Evolutionary conservation across 2,113 vertebrate genomes (phyloP), one percentile per base, ranked within the genome.

Genomic region (Gobio gobio): DNA sequence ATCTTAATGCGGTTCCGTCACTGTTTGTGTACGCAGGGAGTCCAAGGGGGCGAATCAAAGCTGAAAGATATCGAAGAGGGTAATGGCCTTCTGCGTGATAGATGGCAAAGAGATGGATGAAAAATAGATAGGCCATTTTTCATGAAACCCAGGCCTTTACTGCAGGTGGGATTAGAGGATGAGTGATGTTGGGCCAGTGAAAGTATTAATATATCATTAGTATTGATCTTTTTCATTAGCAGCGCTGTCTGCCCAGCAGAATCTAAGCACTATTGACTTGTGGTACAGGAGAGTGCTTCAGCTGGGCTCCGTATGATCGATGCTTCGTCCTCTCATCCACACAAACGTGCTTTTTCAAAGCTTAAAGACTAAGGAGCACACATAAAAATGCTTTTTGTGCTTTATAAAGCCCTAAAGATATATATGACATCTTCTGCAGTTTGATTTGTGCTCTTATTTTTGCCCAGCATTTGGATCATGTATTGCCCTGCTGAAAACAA

Each of bases 191-290:
- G 91, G 91, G 90, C 90, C 93, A 91, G 86, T 95, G 91, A 95
- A 95, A 95, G 95, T 95, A 96, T 97, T 96, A 96, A 97, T 97
- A 96, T 96, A 94, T 96, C 95, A 95, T 95, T 96, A 96, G 95
- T 94, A 96, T 96, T 92, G 94, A 97, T 97, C 90, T 90, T 91
- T 92, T 95, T 95, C 92, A 93, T 92, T 94, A 89, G 90, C 79
- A 90, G 92, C 91, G 87, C 90, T 92, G 87, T 64, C 87, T 92
- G 90, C 93, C 92, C 92, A 87, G 87, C 92, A 89, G 91, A 92
- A 94, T 92, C 93, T 94, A 93, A 93, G 91, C 92, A 93, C 92
- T 92, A 95, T 93, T 94, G 94, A 95, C 94, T 93, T 90, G 83
- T 59, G 85, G 84, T 76, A 83, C 82, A 49, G 86, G 82, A 83